Evolutionary conservation across 2,113 vertebrate genomes (phyloP), one percentile per base, ranked within the genome.

Genomic region (Oceanodroma tethys): DNA sequence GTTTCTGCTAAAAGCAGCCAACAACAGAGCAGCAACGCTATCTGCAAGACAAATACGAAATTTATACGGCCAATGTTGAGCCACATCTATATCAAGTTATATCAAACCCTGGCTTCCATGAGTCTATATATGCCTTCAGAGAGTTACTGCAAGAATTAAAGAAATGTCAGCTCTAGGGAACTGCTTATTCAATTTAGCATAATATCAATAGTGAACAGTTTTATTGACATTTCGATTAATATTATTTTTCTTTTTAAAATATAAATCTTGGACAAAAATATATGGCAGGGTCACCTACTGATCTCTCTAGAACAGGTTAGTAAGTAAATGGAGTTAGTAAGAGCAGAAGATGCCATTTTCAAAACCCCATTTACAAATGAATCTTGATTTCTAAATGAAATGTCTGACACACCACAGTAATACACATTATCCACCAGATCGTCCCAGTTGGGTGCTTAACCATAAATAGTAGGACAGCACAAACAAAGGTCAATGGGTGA

Each of bases 401-500:
- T 30, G 27, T 65, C 70, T 91, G 86, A 38, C 48, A 75, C 63
- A 47, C 23, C 78, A 47, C 74, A 62, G 73, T 16, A 70, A 42
- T 32, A 27, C 16, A 21, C 71, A 83, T 83, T 59, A 86, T 9
- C n/a, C 59, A 86, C 27, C 45, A 55, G 50, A 85, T 45, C 1
- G 2, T 65, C 60, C 34, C 70, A 50, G 27, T 15, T 79, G 87
- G 40, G 42, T 88, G 80, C 50, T 76, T 55, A 62, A 58, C 58
- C 43, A 85, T 66, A 95, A 95, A 93, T 25, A 92, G 27, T 72
- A 0, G 1, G 34, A 34, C 38, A 68, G 81, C 65, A 85, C 0
- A 53, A 81, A 75, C 72, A 83, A 82, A 95, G 94, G 90, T 93
- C 93, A 94, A 62, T 53, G 88, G 56, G 66, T 82, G 86, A 93